Conservation (phyloP, 2,797 vertebrate species). For the Dipus sagitta region DNA sequence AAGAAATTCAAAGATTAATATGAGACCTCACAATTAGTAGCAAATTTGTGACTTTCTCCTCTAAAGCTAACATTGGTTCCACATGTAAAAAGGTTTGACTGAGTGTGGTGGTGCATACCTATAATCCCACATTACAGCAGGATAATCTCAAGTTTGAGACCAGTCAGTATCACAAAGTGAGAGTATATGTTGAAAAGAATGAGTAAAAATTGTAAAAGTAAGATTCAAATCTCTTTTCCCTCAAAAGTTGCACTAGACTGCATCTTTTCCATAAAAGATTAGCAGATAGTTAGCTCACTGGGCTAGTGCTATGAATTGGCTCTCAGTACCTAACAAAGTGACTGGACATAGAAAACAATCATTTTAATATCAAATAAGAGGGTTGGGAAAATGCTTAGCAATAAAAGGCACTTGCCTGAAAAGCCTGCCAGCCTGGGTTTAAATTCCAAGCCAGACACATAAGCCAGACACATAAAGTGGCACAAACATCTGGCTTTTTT, state of each 20-base stretch:
- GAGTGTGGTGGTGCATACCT: no score
- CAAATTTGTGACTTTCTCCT: background rate
- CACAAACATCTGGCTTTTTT: no score
- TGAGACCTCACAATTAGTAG: background rate
- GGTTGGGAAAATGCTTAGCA: no score
- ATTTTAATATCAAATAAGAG: background rate
- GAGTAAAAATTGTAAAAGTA: background rate
- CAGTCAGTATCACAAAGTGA: background rate
- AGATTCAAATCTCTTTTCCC: slow-evolving; percentile 49
- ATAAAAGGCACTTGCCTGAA: no score
- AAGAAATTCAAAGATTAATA: background rate
- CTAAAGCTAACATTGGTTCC: background rate
- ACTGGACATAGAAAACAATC: background rate
- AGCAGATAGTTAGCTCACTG: background rate
- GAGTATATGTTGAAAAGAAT: background rate
- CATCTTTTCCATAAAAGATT: slow-evolving; percentile 22
- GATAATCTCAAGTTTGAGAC: background rate
- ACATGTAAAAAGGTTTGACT: background rate
- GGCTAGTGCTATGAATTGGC: background rate
- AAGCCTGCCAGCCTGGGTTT: no score
- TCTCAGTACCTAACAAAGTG: background rate
- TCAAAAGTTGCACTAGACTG: background rate
- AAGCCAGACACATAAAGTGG: no score
- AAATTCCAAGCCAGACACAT: no score
- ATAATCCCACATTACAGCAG: no score